Percentiles rank a stretch among this genome's conserved stretches.
Conservation (phyloP, 1,140 invertebrate species). For the Paraescarpia echinospica region DNA sequence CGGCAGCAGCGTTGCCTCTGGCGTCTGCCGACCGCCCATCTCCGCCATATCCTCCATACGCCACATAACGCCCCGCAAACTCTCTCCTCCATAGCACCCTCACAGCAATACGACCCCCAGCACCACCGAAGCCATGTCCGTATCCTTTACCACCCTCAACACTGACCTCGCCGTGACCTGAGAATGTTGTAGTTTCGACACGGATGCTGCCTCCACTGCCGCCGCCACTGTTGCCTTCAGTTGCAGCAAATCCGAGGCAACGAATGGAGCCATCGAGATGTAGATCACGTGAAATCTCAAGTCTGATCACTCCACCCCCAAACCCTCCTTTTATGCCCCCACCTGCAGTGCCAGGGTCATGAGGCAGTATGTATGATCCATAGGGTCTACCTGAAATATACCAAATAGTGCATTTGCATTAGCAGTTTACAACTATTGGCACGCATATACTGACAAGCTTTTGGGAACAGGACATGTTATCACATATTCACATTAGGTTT, state of each 20-base stretch:
- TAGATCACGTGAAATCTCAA: slow-evolving; percentile 37
- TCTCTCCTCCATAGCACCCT: slow-evolving; percentile 39
- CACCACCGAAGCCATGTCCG: slow-evolving; percentile 37
- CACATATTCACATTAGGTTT: neutral
- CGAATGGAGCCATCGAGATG: slow-evolving; percentile 42
- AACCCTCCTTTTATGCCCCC: slow-evolving; percentile 36
- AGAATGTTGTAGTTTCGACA: slow-evolving; percentile 41
- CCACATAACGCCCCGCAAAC: slow-evolving; percentile 38
- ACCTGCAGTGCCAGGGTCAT: slow-evolving; percentile 35
- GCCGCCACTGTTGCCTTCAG: slow-evolving; percentile 37
- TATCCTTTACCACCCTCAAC: slow-evolving; percentile 39
- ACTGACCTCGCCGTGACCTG: slow-evolving; percentile 40
- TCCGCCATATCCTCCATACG: slow-evolving; percentile 36
- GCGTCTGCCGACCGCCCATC: slow-evolving; percentile 15
- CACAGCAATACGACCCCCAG: slow-evolving; percentile 42
- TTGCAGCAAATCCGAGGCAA: slow-evolving; percentile 34
- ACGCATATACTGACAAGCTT: neutral
- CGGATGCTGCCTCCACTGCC: slow-evolving; percentile 45
- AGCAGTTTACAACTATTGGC: neutral
- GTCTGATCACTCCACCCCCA: slow-evolving; percentile 39
- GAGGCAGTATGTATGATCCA: slow-evolving; percentile 40
- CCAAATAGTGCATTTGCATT: neutral
- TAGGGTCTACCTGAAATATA: slow-evolving; percentile 37
- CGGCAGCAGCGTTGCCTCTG: slow-evolving; percentile 39
- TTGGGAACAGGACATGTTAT: neutral